Evolutionary conservation across 2,797 vertebrate species (phyloP).

Genomic region (Enteromius treurensis): DNA sequence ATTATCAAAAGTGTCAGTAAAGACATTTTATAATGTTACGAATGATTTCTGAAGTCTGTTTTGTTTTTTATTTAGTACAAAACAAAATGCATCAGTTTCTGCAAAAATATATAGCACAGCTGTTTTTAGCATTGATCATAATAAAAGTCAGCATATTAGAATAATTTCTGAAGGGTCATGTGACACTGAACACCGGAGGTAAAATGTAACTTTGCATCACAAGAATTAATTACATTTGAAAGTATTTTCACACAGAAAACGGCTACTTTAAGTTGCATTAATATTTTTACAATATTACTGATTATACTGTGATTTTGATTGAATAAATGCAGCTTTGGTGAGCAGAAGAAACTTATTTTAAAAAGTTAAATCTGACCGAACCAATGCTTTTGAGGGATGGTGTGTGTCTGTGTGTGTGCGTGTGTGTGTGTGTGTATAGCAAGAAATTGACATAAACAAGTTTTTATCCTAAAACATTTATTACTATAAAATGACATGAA

Average conservation of each 20-base stretch:
- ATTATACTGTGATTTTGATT: background rate
- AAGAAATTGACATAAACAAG: background rate
- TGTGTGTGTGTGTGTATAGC: background rate
- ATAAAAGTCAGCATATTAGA: background rate
- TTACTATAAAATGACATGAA: background rate
- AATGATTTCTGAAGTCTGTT: too few relatives aligned
- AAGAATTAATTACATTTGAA: background rate
- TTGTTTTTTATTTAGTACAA: background rate
- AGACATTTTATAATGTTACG: background rate
- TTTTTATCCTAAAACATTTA: background rate
- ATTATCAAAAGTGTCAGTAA: background rate
- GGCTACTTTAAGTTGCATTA: rapidly evolving
- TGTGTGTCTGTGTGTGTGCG: background rate
- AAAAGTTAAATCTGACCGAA: background rate
- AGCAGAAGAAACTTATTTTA: background rate
- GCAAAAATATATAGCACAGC: background rate
- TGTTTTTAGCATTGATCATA: background rate
- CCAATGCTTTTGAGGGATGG: background rate
- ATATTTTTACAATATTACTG: background rate
- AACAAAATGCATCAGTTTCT: background rate
- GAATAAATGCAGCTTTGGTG: background rate
- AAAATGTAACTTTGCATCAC: background rate
- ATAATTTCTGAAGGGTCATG: background rate
- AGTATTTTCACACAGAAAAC: background rate
- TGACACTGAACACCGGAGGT: background rate